These are phyloP conservation scores for Clarias platycephalus DNA, from an alignment of 2,797 vertebrate genomes.

Conservation along the genomic window DNA sequence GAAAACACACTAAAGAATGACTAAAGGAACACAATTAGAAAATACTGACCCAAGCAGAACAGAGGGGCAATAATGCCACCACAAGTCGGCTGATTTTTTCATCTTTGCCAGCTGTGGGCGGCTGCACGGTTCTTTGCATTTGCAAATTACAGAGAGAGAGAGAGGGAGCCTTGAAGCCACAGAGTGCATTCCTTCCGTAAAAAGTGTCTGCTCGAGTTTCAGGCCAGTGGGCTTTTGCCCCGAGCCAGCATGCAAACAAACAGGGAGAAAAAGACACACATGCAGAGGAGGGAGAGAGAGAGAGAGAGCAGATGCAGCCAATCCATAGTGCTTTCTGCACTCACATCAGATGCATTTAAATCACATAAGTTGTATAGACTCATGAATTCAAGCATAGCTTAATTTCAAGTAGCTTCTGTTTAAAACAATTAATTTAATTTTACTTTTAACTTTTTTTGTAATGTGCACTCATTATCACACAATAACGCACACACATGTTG, in stretches of 20 bases:
- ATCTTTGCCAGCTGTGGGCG: constrained; percentile 62
- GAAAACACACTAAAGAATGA: constrained; percentile 5
- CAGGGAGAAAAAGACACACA: neutral
- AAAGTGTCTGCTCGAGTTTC: constrained; percentile 79
- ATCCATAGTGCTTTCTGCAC: neutral
- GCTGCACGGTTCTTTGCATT: constrained; percentile 79
- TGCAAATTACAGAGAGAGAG: constrained; percentile 81
- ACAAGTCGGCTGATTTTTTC: constrained; percentile 63
- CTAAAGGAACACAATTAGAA: constrained; percentile 29
- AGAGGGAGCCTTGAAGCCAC: constrained; percentile 75
- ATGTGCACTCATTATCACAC: neutral
- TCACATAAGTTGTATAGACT: constrained; percentile 3
- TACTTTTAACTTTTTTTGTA: neutral
- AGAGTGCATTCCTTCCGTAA: constrained; percentile 80
- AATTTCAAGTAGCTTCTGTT: neutral
- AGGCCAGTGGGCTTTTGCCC: constrained; percentile 69
- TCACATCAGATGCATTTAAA: constrained; percentile 31
- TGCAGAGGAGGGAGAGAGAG: neutral
- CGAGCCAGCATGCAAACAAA: constrained; percentile 46
- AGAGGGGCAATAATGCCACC: constrained; percentile 65
- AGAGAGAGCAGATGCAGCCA: neutral
- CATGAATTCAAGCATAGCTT: constrained; percentile 11
- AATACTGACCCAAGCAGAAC: constrained; percentile 39
- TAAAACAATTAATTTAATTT: neutral
- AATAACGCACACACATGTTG: neutral